These are phyloP conservation scores for Hypolimnas misippus DNA, from an alignment of 2,888 invertebrate species.

Conservation along the genomic window DNA sequence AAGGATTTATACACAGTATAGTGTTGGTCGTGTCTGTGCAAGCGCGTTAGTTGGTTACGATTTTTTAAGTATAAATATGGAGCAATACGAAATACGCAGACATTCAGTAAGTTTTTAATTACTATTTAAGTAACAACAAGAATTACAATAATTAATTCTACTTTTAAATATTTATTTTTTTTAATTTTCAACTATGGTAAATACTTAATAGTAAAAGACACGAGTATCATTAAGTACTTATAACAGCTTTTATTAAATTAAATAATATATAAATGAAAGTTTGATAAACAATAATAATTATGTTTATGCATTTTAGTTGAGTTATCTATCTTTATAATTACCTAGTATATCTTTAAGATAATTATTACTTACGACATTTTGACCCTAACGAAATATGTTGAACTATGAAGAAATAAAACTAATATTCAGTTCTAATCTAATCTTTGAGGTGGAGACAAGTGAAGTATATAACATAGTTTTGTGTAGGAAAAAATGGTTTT, in stretches of 20 bases:
- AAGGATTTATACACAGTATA: not conserved
- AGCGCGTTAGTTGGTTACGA: not conserved
- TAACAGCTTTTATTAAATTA: no score
- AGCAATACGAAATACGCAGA: constrained; percentile 6
- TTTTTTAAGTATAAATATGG: not conserved
- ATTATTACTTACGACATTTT: not conserved
- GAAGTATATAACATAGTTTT: constrained; percentile 13
- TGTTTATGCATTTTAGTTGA: not conserved
- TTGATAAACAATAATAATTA: not conserved
- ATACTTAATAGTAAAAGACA: no score
- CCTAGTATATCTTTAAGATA: not conserved
- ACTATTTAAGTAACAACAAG: not conserved
- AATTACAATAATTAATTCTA: no score
- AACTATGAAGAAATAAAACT: not conserved
- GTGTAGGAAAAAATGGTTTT: constrained; percentile 66
- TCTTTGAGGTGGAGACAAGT: not conserved
- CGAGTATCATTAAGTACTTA: no score
- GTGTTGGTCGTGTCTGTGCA: not conserved
- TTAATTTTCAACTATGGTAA: no score
- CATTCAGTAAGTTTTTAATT: constrained; percentile 1
- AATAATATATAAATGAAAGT: not conserved
- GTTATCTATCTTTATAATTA: constrained; percentile 4
- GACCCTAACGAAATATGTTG: constrained; percentile 3
- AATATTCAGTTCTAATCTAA: constrained; percentile 9
- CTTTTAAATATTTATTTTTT: no score